Base-by-base conservation (phyloP, 2,797 vertebrate genomes). In the Odontamblyopus rebecca region DNA sequence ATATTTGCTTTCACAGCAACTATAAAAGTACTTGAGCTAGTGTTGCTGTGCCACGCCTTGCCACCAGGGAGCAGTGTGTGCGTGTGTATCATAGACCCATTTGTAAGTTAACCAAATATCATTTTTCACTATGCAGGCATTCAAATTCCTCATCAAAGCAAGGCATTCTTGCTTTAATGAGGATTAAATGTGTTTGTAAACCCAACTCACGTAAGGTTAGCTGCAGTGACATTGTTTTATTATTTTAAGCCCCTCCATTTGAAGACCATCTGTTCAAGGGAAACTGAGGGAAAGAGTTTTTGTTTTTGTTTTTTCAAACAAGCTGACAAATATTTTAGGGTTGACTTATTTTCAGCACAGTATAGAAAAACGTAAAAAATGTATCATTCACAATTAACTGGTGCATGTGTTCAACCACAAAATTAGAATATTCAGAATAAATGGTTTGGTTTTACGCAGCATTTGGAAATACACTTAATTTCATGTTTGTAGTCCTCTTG, bases 81-180 rank as follows among this genome's bases (percentile, higher is more conserved):
- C 30, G 73, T 54, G 78, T 53, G 70, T 79, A 72, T 83, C 50
- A 70, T 78, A 69, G 74, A 73, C 82, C 84, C 90, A 92, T 92
- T 81, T 94, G 91, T 94, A 93, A 88, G 82, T 93, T 92, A 92
- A 94, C 93, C 93, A 94, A 94, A 94, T 93, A 93, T 91, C 86
- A 90, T 91, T 87, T 66, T 90, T 92, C 91, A 93, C 93, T 95
- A 94, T 95, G 93, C 94, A 94, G 91, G 92, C 91, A 84, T 90
- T 92, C 85, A 90, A 86, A 88, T 23, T 23, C 23, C 23, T 23
- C 23, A 23, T 23, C 23, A 23, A 23, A 23, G 23, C 83, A 86
- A 83, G 80, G 81, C 89, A 85, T 68, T 87, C 89, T 92, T 86
- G 86, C 88, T 87, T 80, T 23, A 65, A 84, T 57, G 59, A 77